Evolutionary conservation across 2,888 invertebrate species (phyloP).

Genomic region (Antheraea assamensis): DNA sequence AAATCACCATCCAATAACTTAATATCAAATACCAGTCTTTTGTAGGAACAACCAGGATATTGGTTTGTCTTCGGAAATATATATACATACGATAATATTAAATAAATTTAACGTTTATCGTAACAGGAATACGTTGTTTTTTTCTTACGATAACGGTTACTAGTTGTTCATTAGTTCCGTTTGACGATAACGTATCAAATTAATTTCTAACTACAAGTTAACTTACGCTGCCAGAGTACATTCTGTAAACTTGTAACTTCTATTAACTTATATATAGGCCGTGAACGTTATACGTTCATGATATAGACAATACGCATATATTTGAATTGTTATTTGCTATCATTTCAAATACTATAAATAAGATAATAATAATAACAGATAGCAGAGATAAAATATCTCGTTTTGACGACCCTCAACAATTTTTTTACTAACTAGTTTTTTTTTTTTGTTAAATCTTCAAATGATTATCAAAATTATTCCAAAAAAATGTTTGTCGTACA

Average conservation of each 20-base stretch:
- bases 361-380: too few relatives aligned
- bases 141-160: slow-evolving; percentile 23
- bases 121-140: slow-evolving; percentile 8
- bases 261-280: too few relatives aligned
- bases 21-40: background rate
- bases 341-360: background rate
- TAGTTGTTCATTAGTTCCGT: background rate
- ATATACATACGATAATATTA: background rate
- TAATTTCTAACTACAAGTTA: background rate
- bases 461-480: too few relatives aligned
- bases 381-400: too few relatives aligned
- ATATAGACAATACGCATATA: too few relatives aligned
- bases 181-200: background rate
- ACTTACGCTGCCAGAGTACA: background rate
- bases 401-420: too few relatives aligned
- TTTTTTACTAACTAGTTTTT: too few relatives aligned
- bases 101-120: background rate
- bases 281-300: too few relatives aligned
- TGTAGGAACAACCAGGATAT: background rate
- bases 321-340: background rate
- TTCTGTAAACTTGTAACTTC: background rate
- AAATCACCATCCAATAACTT: background rate
- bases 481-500: too few relatives aligned
- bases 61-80: background rate
- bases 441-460: too few relatives aligned